Percentiles rank a stretch among this genome's conserved stretches.
These are phyloP conservation scores for Saguinus imperator DNA, from an alignment of 2,113 vertebrate genomes.

Conservation along the genomic window DNA sequence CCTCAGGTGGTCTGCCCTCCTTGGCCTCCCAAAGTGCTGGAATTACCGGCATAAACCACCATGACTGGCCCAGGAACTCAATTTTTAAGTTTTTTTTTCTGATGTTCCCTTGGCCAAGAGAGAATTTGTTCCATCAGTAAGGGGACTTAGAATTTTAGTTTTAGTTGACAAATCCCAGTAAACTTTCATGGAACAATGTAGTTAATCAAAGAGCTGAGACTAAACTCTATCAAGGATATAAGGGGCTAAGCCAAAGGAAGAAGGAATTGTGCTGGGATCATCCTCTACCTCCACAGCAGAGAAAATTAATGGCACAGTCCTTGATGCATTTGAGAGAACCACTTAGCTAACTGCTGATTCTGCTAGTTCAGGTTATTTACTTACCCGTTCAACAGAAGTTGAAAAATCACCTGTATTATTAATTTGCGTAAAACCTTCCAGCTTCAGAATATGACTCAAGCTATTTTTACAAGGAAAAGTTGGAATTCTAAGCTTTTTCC, in stretches of 20 bases:
- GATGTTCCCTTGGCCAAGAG: too few relatives aligned
- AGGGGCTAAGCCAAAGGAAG: neutral
- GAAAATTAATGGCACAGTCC: slow-evolving; percentile 42
- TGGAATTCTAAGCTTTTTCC: slow-evolving; percentile 59
- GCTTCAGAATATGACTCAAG: slow-evolving; percentile 50
- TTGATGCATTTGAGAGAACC: neutral
- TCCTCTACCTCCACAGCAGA: neutral
- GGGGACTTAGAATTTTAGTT: too few relatives aligned
- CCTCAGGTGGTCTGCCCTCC: too few relatives aligned
- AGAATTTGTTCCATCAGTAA: too few relatives aligned
- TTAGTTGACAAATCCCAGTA: neutral
- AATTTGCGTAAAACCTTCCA: slow-evolving; percentile 59
- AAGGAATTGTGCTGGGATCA: neutral
- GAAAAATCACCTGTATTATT: slow-evolving; percentile 66
- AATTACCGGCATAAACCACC: too few relatives aligned
- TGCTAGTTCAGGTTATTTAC: slow-evolving; percentile 27
- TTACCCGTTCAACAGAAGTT: slow-evolving; percentile 51
- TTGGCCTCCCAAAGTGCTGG: too few relatives aligned
- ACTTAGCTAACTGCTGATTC: slow-evolving; percentile 20
- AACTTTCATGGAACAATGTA: neutral
- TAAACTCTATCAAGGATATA: neutral
- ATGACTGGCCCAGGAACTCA: too few relatives aligned
- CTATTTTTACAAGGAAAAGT: slow-evolving; percentile 60
- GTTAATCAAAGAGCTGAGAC: neutral
- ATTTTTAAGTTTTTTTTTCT: too few relatives aligned